These are phyloP conservation scores for Sebastes diploproa DNA, from an alignment of 2,797 vertebrate species.

Conservation along the genomic window DNA sequence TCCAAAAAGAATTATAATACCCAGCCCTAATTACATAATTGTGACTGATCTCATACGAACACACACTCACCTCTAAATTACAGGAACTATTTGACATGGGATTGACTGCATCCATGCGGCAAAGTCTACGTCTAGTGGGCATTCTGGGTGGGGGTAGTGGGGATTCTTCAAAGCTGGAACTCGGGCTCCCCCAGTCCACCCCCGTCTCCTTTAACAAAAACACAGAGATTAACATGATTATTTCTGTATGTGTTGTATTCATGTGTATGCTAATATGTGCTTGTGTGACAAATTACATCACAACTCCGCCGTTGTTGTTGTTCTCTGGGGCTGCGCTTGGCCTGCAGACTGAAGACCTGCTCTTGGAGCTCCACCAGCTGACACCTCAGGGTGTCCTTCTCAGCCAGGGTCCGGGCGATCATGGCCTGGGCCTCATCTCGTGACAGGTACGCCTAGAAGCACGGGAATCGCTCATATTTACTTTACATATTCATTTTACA, in stretches of 20 bases:
- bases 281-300: constrained; percentile 48
- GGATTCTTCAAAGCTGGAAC: constrained; percentile 49
- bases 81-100: constrained; percentile 51
- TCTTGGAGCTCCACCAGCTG: constrained; percentile 87
- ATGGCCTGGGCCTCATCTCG: constrained; percentile 85
- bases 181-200: constrained; percentile 43
- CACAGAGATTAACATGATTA: neutral
- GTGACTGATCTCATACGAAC: neutral
- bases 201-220: constrained; percentile 51
- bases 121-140: constrained; percentile 52
- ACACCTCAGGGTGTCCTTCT: constrained; percentile 87
- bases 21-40: neutral
- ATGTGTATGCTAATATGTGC: neutral
- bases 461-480: neutral
- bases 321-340: constrained; percentile 25
- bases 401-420: constrained; percentile 83
- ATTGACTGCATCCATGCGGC: constrained; percentile 83
- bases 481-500: neutral
- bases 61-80: constrained; percentile 55
- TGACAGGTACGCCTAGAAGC: constrained; percentile 84
- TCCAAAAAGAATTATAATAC: neutral
- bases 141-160: neutral
- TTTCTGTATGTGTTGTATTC: neutral
- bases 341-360: constrained; percentile 74
- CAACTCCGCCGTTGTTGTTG: neutral